Percentiles rank a stretch among this genome's conserved stretches.
These are phyloP conservation scores for Halcyon leucocephala DNA, from an alignment of 2,797 vertebrate species.

Conservation along the genomic window DNA sequence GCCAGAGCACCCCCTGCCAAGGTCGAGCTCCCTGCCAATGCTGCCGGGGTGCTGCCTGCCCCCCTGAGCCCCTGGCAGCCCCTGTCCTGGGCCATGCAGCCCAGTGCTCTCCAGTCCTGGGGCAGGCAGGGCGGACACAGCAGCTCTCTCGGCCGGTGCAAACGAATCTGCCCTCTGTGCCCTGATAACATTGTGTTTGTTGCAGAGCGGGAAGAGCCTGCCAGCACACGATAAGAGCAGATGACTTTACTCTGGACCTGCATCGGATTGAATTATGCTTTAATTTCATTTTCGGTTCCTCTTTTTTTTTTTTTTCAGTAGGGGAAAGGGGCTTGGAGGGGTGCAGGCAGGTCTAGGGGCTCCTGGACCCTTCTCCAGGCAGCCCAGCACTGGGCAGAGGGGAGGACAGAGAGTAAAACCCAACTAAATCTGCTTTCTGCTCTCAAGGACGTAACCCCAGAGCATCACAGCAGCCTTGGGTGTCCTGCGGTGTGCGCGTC, in stretches of 20 bases:
- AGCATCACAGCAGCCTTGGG: neutral
- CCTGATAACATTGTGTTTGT: slow-evolving; percentile 77
- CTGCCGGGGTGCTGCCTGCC: neutral
- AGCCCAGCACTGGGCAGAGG: neutral
- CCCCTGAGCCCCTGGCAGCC: fast-evolving
- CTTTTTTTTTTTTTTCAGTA: slow-evolving; percentile 39
- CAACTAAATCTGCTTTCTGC: neutral
- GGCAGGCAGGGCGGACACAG: slow-evolving; percentile 61
- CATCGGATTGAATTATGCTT: slow-evolving; percentile 69
- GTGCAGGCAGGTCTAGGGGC: neutral
- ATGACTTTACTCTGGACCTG: slow-evolving; percentile 62
- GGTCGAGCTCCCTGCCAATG: neutral
- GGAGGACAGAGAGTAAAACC: neutral
- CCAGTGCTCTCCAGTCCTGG: neutral
- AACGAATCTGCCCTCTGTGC: slow-evolving; percentile 71
- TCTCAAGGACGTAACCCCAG: neutral
- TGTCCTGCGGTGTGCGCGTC: neutral
- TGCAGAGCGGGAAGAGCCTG: slow-evolving; percentile 67
- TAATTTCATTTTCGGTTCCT: slow-evolving; percentile 69
- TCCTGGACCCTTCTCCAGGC: neutral
- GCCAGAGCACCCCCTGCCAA: neutral
- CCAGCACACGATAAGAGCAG: slow-evolving; percentile 71
- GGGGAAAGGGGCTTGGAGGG: neutral
- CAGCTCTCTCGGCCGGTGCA: slow-evolving; percentile 32
- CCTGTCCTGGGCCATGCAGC: fast-evolving